Evolutionary conservation across 2,888 invertebrate genomes (phyloP).

Genomic region (Ophion ellenae): DNA sequence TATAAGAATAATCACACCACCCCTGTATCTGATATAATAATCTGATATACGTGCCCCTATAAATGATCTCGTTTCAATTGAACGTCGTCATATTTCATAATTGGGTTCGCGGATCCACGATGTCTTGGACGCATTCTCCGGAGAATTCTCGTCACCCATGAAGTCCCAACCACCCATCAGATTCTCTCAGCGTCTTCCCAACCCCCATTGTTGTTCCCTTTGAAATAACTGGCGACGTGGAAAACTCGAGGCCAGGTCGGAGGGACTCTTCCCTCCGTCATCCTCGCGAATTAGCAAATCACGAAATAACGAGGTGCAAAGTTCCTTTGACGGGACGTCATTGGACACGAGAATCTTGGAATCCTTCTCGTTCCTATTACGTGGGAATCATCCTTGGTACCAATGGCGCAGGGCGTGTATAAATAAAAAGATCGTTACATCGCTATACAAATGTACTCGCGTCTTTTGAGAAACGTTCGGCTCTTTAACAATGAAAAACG

Average conservation of each 20-base stretch:
- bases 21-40: neutral
- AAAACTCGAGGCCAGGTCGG: constrained; percentile 67
- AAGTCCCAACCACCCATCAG: neutral
- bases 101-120: neutral
- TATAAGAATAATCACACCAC: neutral
- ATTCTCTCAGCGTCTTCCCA: neutral
- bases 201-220: constrained; percentile 21
- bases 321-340: constrained; percentile 62
- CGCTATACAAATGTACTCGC: constrained; percentile 3
- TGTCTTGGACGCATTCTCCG: neutral
- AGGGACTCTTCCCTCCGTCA: constrained; percentile 1
- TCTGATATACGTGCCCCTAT: neutral
- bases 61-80: neutral
- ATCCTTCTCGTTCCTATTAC: constrained; percentile 8
- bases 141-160: constrained; percentile 3
- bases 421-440: constrained; percentile 36
- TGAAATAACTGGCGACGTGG: constrained; percentile 65
- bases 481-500: neutral
- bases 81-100: constrained; percentile 22
- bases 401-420: neutral
- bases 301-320: constrained; percentile 72
- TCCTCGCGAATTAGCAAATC: constrained; percentile 71
- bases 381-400: neutral
- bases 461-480: constrained; percentile 7
- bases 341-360: constrained; percentile 45